Conservation (phyloP, 2,113 vertebrate species). For the Phycodurus eques region DNA sequence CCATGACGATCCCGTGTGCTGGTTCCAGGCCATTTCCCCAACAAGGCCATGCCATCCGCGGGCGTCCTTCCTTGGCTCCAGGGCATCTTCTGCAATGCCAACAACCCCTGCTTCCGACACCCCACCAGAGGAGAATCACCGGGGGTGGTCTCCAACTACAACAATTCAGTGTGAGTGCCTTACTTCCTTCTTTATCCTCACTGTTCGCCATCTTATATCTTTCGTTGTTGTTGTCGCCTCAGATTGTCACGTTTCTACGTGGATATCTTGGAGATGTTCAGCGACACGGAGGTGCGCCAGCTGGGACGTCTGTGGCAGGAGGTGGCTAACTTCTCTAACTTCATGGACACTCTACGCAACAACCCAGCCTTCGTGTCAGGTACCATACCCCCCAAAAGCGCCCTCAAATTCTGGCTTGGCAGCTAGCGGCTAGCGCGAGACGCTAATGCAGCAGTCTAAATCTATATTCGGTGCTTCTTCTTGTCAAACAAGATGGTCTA, state of each 20-base stretch:
- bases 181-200: background rate
- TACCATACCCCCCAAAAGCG: slow-evolving; percentile 33
- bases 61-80: slow-evolving; percentile 92
- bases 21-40: slow-evolving; percentile 92
- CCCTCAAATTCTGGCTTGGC: background rate
- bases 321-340: slow-evolving; percentile 76
- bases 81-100: slow-evolving; percentile 93
- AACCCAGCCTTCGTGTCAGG: slow-evolving; percentile 82
- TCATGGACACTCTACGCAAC: slow-evolving; percentile 84
- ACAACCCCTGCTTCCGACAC: slow-evolving; percentile 90
- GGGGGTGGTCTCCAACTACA: slow-evolving; percentile 92
- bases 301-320: slow-evolving; percentile 83
- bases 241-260: slow-evolving; percentile 86
- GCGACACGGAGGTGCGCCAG: slow-evolving; percentile 73
- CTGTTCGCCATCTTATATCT: background rate
- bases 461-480: background rate
- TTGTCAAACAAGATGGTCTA: too few relatives aligned
- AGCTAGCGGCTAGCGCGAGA: background rate
- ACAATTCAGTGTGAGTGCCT: slow-evolving; percentile 89
- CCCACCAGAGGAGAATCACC: slow-evolving; percentile 85
- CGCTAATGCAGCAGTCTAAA: too few relatives aligned
- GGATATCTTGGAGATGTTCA: slow-evolving; percentile 82
- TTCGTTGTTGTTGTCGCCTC: slow-evolving; percentile 19
- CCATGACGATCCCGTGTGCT: slow-evolving; percentile 24
- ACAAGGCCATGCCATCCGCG: slow-evolving; percentile 95